Percentiles rank a stretch among this genome's conserved stretches.
Evolutionary conservation across 2,113 vertebrate species (phyloP).

Genomic region (Semnornis frantzii): DNA sequence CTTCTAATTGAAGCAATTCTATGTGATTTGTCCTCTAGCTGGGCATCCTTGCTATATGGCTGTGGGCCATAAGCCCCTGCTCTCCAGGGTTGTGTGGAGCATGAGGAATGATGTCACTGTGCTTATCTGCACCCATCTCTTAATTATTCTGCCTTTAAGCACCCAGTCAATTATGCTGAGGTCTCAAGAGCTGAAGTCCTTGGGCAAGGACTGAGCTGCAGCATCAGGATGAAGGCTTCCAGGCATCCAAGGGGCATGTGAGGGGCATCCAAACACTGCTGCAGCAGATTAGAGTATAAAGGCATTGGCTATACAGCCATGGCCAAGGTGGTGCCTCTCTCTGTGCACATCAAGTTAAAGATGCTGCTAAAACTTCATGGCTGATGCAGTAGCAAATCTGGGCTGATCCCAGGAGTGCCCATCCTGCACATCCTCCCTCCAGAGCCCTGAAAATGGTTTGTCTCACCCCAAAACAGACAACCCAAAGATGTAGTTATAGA

Average conservation of each 20-base stretch:
- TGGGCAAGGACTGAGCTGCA: neutral
- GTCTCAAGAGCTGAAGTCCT: neutral
- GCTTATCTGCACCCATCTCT: neutral
- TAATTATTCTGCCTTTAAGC: neutral
- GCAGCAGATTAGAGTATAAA: neutral
- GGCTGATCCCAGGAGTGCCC: neutral
- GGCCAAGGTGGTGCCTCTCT: neutral
- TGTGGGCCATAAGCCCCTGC: fast-evolving
- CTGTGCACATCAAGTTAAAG: fast-evolving
- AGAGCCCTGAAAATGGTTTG: fast-evolving
- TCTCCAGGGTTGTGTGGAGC: fast-evolving
- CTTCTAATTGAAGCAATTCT: no score
- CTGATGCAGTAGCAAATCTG: neutral
- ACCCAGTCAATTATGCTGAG: neutral
- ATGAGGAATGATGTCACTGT: fast-evolving
- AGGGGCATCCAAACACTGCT: neutral
- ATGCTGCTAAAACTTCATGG: fast-evolving
- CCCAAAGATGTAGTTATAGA: fast-evolving
- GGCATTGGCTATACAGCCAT: fast-evolving
- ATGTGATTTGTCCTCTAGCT: neutral
- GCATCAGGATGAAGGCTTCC: neutral
- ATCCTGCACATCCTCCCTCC: neutral
- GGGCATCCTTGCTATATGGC: neutral
- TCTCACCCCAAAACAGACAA: neutral
- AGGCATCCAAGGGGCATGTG: fast-evolving